These are phyloP conservation scores for Cryptocephalus moraei DNA, from an alignment of 2,888 invertebrate genomes.

Conservation along the genomic window DNA sequence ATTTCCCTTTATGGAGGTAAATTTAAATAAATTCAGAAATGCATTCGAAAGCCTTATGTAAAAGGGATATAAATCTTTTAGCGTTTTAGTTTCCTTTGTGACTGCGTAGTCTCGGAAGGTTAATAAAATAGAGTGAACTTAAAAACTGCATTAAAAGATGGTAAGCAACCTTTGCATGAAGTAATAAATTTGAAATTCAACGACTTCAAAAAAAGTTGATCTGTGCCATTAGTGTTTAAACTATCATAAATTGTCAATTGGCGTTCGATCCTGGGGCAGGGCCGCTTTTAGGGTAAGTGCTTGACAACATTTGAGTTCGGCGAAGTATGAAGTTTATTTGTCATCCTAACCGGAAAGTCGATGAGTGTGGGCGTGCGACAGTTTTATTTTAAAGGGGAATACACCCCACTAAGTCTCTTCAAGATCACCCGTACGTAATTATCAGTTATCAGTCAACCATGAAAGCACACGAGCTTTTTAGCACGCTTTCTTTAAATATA, in stretches of 20 bases:
- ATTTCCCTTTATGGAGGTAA: no score
- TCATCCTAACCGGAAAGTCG: constrained; percentile 15
- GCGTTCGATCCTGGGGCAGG: constrained; percentile 30
- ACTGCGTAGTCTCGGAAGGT: constrained; percentile 11
- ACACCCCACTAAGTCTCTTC: constrained; percentile 33
- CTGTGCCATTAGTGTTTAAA: constrained; percentile 33
- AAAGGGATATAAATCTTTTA: no score
- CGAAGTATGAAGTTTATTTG: constrained; percentile 37
- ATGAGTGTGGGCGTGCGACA: constrained; percentile 33
- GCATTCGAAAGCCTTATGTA: no score
- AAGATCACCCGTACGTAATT: constrained; percentile 41
- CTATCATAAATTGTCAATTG: constrained; percentile 37
- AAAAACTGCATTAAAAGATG: constrained; percentile 30
- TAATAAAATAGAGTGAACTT: constrained; percentile 31
- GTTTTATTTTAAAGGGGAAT: constrained; percentile 34
- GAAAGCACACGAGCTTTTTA: constrained; percentile 37
- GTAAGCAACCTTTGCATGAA: constrained; percentile 25
- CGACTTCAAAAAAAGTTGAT: constrained; percentile 29
- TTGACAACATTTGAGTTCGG: constrained; percentile 31
- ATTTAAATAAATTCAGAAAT: no score
- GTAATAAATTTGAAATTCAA: constrained; percentile 30
- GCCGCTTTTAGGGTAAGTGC: constrained; percentile 35
- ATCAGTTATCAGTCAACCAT: constrained; percentile 37
- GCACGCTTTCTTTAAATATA: constrained; percentile 37
- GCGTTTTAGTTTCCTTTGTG: no score